Percentiles rank a stretch among this genome's conserved stretches.
phyloP scores from a whole-genome alignment of 2,888 invertebrate species.

The Leptopilina drosophilae region DNA sequence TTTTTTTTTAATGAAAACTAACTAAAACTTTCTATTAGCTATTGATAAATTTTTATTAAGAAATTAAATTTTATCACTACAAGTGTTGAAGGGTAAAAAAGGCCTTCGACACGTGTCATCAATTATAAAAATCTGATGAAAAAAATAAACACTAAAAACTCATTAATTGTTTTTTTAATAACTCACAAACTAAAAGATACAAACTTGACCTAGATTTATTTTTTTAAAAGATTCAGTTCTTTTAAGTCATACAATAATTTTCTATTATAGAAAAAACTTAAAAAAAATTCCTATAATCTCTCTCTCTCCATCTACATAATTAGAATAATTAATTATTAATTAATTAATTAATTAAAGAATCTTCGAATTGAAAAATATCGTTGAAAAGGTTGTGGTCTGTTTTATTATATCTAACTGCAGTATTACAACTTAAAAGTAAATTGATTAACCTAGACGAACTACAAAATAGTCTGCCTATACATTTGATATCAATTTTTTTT shows the following conservation, averaged over 20 bases:
- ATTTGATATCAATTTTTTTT: conserved; percentile 49
- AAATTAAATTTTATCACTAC: neutral
- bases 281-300: neutral
- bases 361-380: conserved; percentile 66
- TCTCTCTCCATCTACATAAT: conserved; percentile 16
- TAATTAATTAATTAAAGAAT: neutral
- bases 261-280: neutral
- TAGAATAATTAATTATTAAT: too few species aligned
- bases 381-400: conserved; percentile 73
- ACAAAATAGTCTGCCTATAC: conserved; percentile 64
- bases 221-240: neutral
- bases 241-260: neutral
- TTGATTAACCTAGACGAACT: conserved; percentile 70
- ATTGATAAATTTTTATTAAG: neutral
- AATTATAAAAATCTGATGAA: too few species aligned
- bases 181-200: neutral
- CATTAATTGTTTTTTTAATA: neutral
- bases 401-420: conserved; percentile 75
- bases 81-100: too few species aligned
- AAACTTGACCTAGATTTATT: neutral
- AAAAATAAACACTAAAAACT: neutral
- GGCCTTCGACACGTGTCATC: too few species aligned
- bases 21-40: conserved; percentile 27
- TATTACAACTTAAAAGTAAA: conserved; percentile 74
- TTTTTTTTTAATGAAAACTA: too few species aligned